phyloP scores from a whole-genome alignment of 92 coral and sea anemone genomes.

The Diadumene lineata region DNA sequence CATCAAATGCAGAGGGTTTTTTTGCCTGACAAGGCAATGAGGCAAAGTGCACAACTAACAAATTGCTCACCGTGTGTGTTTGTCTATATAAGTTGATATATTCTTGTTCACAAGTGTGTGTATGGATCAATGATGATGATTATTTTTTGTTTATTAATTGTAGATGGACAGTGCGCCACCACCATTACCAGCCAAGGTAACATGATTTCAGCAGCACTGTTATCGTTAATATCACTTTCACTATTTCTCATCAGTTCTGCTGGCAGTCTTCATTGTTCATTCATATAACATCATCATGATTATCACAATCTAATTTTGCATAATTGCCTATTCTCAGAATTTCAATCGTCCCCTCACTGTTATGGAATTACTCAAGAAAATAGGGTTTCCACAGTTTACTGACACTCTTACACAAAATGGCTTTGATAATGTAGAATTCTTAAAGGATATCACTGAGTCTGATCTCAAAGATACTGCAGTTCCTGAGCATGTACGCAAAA shows the following conservation, averaged over 20 bases:
- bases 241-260: background rate
- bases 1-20: no score
- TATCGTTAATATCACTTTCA: background rate
- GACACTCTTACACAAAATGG: slow-evolving; percentile 65
- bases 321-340: slow-evolving; percentile 43
- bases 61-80: no score
- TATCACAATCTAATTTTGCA: no score
- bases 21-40: no score
- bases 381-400: slow-evolving; percentile 72
- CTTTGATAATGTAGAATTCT: slow-evolving; percentile 73
- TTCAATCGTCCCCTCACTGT: slow-evolving; percentile 71
- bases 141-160: no score
- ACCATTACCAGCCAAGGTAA: slow-evolving; percentile 70
- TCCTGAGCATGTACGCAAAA: slow-evolving; percentile 60
- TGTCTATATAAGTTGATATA: no score
- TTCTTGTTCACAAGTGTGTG: no score
- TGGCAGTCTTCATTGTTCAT: background rate
- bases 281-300: no score
- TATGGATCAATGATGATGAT: no score
- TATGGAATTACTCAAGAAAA: slow-evolving; percentile 64
- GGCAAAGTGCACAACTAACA: no score
- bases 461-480: slow-evolving; percentile 61
- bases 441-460: slow-evolving; percentile 65
- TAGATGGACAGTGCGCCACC: slow-evolving; percentile 55
- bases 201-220: background rate